phyloP scores from a whole-genome alignment of 2,797 vertebrate genomes.

The Rhinogobio ventralis region DNA sequence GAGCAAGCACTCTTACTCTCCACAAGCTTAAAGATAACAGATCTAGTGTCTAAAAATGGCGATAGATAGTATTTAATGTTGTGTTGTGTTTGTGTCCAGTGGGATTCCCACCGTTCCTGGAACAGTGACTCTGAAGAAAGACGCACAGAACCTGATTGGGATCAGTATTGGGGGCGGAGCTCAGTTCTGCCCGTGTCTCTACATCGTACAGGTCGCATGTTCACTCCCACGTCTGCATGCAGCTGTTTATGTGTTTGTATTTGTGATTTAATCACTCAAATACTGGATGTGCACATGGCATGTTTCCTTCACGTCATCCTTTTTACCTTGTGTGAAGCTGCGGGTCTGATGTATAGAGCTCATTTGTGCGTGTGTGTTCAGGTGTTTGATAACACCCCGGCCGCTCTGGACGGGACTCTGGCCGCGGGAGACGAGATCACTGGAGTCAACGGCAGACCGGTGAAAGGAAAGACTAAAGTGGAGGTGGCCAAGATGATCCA shows the following conservation, averaged over 20 bases:
- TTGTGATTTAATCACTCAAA: no score
- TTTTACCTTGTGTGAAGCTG: no score
- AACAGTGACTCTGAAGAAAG: conserved; percentile 92
- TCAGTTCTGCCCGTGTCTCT: conserved; percentile 97
- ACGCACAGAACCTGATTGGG: conserved; percentile 94
- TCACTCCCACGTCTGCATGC: no score
- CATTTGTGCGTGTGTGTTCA: conserved; percentile 58
- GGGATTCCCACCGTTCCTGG: conserved; percentile 97
- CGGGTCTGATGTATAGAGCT: no score
- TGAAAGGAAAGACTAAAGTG: conserved; percentile 98
- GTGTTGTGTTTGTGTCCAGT: conserved; percentile 68
- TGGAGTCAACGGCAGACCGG: conserved; percentile 92
- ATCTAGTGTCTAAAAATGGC: no score
- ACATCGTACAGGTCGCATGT: conserved; percentile 92
- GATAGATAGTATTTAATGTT: not conserved
- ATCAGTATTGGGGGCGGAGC: conserved; percentile 98
- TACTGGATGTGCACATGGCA: no score
- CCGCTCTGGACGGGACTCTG: conserved; percentile 89
- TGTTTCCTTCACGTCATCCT: no score
- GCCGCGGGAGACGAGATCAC: conserved; percentile 98
- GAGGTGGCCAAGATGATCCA: conserved; percentile 99
- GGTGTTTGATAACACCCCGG: conserved; percentile 98
- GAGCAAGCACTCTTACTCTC: not conserved
- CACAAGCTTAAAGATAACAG: not conserved
- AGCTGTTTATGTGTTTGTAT: no score